Percentiles rank a stretch among this genome's conserved stretches.
Evolutionary conservation across 2,113 vertebrate species (phyloP).

Genomic region (Dipodomys ordii): DNA sequence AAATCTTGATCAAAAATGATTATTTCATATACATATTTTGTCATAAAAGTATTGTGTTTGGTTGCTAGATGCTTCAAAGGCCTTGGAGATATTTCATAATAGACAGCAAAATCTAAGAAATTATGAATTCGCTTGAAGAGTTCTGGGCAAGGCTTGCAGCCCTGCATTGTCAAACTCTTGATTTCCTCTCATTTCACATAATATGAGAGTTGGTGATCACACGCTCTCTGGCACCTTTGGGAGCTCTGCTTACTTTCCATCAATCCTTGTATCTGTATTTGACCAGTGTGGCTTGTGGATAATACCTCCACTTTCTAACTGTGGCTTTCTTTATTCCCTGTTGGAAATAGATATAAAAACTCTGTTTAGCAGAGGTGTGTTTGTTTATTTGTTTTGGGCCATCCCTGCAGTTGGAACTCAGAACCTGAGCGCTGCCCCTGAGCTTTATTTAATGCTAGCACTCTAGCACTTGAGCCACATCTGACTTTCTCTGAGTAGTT

Average conservation of each 20-base stretch:
- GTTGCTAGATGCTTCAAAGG: background rate
- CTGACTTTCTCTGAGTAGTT: too few species aligned
- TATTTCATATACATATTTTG: background rate
- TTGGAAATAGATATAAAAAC: background rate
- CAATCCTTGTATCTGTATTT: background rate
- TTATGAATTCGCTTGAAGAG: background rate
- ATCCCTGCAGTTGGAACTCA: too few species aligned
- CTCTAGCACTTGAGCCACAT: too few species aligned
- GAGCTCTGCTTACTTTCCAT: background rate
- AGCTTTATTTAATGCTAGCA: too few species aligned
- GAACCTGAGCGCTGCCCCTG: too few species aligned
- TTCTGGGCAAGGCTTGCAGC: background rate
- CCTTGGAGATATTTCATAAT: background rate
- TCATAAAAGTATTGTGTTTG: background rate
- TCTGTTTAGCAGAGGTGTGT: background rate
- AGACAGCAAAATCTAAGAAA: background rate
- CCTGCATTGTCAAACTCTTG: background rate
- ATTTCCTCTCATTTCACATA: background rate
- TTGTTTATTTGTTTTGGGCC: background rate
- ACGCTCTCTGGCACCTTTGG: background rate
- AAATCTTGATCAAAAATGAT: constrained; percentile 30
- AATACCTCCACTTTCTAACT: background rate
- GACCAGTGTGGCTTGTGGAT: background rate
- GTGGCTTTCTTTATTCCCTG: background rate
- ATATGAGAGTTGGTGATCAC: background rate